Conservation (phyloP, 2,113 vertebrate genomes). For the Vireo altiloquus region DNA sequence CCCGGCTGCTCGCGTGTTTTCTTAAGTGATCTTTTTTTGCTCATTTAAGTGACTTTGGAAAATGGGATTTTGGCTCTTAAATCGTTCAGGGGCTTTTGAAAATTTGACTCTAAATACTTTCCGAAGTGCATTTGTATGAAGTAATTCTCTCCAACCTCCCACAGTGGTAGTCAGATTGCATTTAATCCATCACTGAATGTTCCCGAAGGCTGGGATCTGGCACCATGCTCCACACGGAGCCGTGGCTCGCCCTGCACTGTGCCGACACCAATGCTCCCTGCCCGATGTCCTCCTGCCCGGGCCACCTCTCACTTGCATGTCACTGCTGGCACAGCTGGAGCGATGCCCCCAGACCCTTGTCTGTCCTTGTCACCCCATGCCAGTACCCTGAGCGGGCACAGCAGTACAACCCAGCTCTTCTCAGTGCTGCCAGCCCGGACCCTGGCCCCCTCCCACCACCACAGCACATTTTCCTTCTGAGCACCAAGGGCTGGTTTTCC, state of each 20-base stretch:
- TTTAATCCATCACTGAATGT: constrained; percentile 64
- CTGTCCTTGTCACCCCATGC: background rate
- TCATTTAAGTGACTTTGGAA: constrained; percentile 55
- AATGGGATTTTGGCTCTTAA: constrained; percentile 63
- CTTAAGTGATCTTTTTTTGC: constrained; percentile 6
- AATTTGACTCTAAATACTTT: constrained; percentile 64
- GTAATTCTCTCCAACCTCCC: constrained; percentile 65
- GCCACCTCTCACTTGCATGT: background rate
- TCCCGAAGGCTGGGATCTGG: constrained; percentile 63
- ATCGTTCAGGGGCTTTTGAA: constrained; percentile 63
- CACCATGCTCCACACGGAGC: constrained; percentile 45
- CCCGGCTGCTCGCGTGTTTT: background rate
- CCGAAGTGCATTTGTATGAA: constrained; percentile 61
- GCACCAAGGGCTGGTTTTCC: background rate
- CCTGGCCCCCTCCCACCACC: background rate
- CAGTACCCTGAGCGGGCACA: accelerated
- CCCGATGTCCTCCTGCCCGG: background rate
- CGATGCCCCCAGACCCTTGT: accelerated
- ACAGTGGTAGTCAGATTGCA: constrained; percentile 63
- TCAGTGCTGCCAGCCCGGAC: background rate
- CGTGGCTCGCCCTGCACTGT: background rate
- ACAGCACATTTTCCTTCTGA: background rate
- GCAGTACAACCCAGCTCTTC: background rate
- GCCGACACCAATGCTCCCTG: background rate
- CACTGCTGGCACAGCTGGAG: accelerated